Base-by-base conservation (phyloP, 2,888 invertebrate species). In the Pimpla rufipes region DNA sequence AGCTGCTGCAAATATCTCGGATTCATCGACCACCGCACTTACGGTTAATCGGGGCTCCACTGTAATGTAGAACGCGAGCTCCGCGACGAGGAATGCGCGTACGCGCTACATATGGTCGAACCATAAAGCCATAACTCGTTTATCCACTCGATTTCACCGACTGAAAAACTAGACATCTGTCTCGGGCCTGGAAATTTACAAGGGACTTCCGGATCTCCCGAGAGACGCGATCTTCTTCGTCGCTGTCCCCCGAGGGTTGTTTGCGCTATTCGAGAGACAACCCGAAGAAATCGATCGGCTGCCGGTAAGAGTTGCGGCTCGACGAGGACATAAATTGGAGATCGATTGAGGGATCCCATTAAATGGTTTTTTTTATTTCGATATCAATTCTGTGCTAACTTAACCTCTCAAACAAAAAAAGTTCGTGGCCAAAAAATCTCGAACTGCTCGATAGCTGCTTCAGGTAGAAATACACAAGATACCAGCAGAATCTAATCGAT, bases 111-210 rank as follows among this genome's bases (percentile, higher is more conserved):
- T 47, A 47, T 16, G 67, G n/a, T 11, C 50, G 11, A 13, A 47
- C 45, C 57, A 73, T 55, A 55, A 3, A 71, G 6, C 37, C 13
- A 40, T 57, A 70, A 78, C 62, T 70, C 62, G 68, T 78, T 70
- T 70, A 47, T 64, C 57, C 57, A 35, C 45, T 77, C 66, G 76
- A 76, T 64, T 76, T 76, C 67, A 55, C 57, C n/a, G 55, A n/a
- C 21, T 16, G 29, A 42, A 57, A 71, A 57, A 57, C 37, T n/a
- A 52, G 37, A 8, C 8, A 55, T 52, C 37, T 37, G 52, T 21
- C 37, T 40, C 35, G n/a, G 42, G 29, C 1, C 42, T 45, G 23
- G 29, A 45, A 71, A 71, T 29, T 23, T 45, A 29, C 21, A 71
- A 57, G 57, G 57, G 16, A 71, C 29, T 57, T 47, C 55, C 71